These are phyloP conservation scores for Brachionus calyciflorus DNA, from an alignment of 1,140 invertebrate species.

Conservation along the genomic window DNA sequence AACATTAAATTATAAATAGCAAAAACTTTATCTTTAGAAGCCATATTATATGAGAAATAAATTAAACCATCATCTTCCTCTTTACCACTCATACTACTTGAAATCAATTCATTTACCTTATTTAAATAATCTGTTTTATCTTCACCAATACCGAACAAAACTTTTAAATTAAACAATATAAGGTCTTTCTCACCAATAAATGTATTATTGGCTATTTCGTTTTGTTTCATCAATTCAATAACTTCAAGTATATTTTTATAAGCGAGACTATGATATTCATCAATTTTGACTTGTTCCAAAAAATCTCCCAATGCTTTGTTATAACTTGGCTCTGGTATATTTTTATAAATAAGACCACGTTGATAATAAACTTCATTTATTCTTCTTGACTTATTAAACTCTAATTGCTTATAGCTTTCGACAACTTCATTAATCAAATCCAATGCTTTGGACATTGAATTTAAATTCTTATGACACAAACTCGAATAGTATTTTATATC, in stretches of 20 bases:
- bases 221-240: not conserved
- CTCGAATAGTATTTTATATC: not conserved
- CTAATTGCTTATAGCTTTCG: not conserved
- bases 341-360: not conserved
- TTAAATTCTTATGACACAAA: not conserved
- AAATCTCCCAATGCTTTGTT: not conserved
- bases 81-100: not conserved
- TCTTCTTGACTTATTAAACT: not conserved
- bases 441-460: not conserved
- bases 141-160: not conserved
- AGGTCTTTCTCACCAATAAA: not conserved
- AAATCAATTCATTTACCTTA: not conserved
- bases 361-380: not conserved
- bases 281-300: not conserved
- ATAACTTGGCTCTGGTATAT: not conserved
- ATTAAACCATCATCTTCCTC: not conserved
- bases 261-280: not conserved
- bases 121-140: not conserved
- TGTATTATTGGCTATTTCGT: not conserved
- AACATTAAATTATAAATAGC: not conserved
- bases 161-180: not conserved
- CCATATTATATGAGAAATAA: slow-evolving; percentile 5
- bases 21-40: slow-evolving; percentile 9
- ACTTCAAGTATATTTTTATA: slow-evolving; percentile 1
- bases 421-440: not conserved